phyloP scores from a whole-genome alignment of 2,113 vertebrate species.

The Pachycephala philippinensis region DNA sequence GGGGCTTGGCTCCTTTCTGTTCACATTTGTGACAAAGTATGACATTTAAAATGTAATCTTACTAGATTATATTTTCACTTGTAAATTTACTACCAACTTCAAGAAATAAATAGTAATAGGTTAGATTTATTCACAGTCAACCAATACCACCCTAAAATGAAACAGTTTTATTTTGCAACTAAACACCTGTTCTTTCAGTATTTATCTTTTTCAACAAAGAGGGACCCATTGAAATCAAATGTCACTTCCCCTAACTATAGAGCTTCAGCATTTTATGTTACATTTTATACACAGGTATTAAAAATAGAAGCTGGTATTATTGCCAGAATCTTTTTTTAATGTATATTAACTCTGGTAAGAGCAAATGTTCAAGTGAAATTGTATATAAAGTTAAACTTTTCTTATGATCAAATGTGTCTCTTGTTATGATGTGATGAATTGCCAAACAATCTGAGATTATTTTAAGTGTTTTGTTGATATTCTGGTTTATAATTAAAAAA shows the following conservation, averaged over 20 bases:
- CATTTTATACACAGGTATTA: conserved; percentile 69
- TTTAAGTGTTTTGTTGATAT: conserved; percentile 77
- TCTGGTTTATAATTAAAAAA: conserved; percentile 78
- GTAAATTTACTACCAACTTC: conserved; percentile 37
- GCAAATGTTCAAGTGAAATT: conserved; percentile 73
- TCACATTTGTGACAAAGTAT: conserved; percentile 39
- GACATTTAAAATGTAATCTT: conserved; percentile 49
- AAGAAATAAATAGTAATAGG: background rate
- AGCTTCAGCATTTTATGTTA: conserved; percentile 61
- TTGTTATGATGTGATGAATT: conserved; percentile 75
- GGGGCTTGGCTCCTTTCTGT: conserved; percentile 26
- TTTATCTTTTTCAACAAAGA: conserved; percentile 46
- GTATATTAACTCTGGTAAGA: conserved; percentile 73
- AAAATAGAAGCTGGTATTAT: conserved; percentile 63
- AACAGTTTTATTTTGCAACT: background rate
- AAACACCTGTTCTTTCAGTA: background rate
- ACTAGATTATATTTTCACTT: conserved; percentile 44
- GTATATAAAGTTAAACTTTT: conserved; percentile 77
- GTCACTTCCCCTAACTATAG: background rate
- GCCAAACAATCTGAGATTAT: conserved; percentile 80
- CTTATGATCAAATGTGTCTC: conserved; percentile 75
- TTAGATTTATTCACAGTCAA: background rate
- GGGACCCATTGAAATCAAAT: conserved; percentile 19
- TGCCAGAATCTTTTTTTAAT: conserved; percentile 73
- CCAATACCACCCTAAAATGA: background rate